Conservation (phyloP, 2,113 vertebrate genomes). For the Recurvirostra avosetta region DNA sequence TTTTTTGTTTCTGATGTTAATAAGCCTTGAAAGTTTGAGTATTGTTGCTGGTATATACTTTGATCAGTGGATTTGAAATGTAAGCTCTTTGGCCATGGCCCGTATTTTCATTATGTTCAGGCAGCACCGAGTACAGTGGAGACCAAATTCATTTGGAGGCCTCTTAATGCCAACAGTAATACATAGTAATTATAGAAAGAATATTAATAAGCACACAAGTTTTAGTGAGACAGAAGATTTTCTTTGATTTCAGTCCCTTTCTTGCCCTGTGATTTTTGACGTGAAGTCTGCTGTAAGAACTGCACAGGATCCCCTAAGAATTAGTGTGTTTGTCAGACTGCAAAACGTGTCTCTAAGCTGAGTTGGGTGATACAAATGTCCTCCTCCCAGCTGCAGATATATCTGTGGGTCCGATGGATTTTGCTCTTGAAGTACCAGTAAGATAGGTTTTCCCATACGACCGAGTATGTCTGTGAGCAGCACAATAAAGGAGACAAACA, state of each 20-base stretch:
- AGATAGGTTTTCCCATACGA: background rate
- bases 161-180: background rate
- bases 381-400: background rate
- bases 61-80: constrained; percentile 29
- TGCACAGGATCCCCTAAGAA: background rate
- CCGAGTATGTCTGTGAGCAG: background rate
- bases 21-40: constrained; percentile 12
- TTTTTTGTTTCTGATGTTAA: constrained; percentile 37
- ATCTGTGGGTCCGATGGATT: background rate
- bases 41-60: background rate
- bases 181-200: background rate
- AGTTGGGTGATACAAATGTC: background rate
- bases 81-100: background rate
- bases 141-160: background rate
- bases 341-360: background rate
- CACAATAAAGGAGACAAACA: background rate
- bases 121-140: background rate
- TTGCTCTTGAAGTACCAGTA: background rate
- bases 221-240: background rate
- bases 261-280: background rate
- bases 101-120: background rate
- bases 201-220: background rate
- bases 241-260: background rate
- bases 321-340: background rate
- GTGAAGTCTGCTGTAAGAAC: background rate